Evolutionary conservation across 2,113 vertebrate species (phyloP).

Genomic region (Heterotis niloticus): DNA sequence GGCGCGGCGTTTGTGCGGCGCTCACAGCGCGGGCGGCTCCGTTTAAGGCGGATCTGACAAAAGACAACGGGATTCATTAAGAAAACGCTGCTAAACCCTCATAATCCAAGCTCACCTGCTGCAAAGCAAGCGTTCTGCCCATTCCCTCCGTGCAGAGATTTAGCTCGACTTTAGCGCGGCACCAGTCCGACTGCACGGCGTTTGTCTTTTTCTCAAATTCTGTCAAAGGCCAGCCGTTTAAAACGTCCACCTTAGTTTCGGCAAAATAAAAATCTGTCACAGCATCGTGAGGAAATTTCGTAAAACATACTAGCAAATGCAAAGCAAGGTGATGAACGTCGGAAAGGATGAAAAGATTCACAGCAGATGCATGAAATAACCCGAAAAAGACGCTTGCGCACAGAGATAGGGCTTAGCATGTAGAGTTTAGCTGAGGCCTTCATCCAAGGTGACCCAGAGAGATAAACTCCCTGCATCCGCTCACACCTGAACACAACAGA

Average conservation of each 20-base stretch:
- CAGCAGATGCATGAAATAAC: too few species aligned
- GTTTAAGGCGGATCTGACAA: conserved; percentile 2
- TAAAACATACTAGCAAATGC: neutral
- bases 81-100: conserved; percentile 20
- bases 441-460: too few species aligned
- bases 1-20: neutral
- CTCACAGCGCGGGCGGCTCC: neutral
- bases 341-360: too few species aligned
- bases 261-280: too few species aligned
- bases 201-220: neutral
- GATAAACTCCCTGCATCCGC: too few species aligned
- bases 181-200: neutral
- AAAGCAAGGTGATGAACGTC: neutral
- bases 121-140: conserved; percentile 13
- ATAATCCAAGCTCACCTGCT: conserved; percentile 11
- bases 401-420: too few species aligned
- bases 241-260: neutral
- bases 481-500: too few species aligned
- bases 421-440: too few species aligned
- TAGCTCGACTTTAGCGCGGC: neutral
- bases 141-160: conserved; percentile 1
- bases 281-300: neutral
- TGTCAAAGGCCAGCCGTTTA: neutral
- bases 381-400: too few species aligned
- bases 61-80: conserved; percentile 23